Evolutionary conservation across 2,113 vertebrate genomes (phyloP), one percentile per base, ranked within the genome.

Genomic region (Pogonocichla stellata): DNA sequence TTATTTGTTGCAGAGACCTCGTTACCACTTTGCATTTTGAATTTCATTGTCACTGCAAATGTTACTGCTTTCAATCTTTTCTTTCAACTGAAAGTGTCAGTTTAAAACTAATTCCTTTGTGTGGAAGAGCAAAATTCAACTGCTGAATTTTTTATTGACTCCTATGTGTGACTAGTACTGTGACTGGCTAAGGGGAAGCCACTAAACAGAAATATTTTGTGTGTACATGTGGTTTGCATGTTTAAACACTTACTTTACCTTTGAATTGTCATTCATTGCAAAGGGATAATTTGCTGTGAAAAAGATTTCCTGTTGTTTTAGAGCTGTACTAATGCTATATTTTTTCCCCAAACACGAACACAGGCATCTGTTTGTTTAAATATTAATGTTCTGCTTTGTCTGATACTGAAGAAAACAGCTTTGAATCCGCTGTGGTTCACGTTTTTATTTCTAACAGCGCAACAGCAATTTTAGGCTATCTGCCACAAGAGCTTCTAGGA

Each of bases 401-500:
- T 86, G 70, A 42, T 86, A 57, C 33, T 80, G 53, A 77, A 90
- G 72, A 40, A 85, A 67, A 43, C n/a, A 66, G 25, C 13, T 73
- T 92, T 66, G 86, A 90, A 48, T 84, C 65, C 1, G 1, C 66
- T 86, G 93, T 77, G 79, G 70, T 92, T 93, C 70, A 92, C 12
- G 4, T 88, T 92, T 82, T 93, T 97, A 60, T 97, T 81, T 90
- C 87, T 92, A 90, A 86, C 96, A 99, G 99, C 70, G 99, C 98
- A 24, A 99, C 99, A 89, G 98, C 98, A 54, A 96, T 99, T 97
- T 98, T 99, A 69, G 99, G 99, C 58, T 99, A 99, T 94, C 98
- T 99, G 82, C 99, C 99, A n/a, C 99, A 99, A 97, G 99, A 99
- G 85, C 96, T 99, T 47, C 98, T 99, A 22, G 99, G 99, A 85